A percentile compares a stretch with the other conserved stretches of the same genome.
phyloP scores from a whole-genome alignment of 2,797 vertebrate species.

The Odontamblyopus lacepedii region DNA sequence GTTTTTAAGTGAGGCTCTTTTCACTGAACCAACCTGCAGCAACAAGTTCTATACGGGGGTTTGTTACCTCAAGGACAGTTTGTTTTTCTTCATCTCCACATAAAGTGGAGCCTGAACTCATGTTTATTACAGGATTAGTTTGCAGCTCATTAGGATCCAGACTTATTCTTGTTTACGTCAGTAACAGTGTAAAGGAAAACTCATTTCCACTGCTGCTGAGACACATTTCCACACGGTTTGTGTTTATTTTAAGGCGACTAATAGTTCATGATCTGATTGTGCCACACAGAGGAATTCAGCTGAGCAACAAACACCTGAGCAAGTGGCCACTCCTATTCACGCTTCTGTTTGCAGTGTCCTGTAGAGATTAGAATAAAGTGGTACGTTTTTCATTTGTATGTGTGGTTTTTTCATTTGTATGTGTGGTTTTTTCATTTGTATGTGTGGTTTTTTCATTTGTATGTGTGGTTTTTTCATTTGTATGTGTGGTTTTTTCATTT shows the following conservation, averaged over 20 bases:
- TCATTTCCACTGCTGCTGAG: too few species aligned
- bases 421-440: background rate
- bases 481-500: background rate
- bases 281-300: background rate
- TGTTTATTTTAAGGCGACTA: background rate
- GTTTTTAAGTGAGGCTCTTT: too few species aligned
- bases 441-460: background rate
- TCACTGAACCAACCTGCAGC: too few species aligned
- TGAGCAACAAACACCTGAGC: slow-evolving; percentile 2
- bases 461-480: background rate
- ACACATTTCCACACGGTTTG: too few species aligned
- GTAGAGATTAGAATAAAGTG: background rate
- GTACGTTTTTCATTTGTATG: background rate
- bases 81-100: too few species aligned
- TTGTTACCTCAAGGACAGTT: too few species aligned
- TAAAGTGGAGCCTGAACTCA: too few species aligned
- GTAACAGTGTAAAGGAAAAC: background rate
- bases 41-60: too few species aligned
- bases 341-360: background rate
- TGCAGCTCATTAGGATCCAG: too few species aligned
- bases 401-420: background rate
- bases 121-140: background rate
- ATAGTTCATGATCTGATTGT: background rate
- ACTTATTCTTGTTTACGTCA: too few species aligned
- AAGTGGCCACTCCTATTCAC: background rate